Evolutionary conservation across 2,797 vertebrate genomes (phyloP).

Genomic region (Remorina albescens): DNA sequence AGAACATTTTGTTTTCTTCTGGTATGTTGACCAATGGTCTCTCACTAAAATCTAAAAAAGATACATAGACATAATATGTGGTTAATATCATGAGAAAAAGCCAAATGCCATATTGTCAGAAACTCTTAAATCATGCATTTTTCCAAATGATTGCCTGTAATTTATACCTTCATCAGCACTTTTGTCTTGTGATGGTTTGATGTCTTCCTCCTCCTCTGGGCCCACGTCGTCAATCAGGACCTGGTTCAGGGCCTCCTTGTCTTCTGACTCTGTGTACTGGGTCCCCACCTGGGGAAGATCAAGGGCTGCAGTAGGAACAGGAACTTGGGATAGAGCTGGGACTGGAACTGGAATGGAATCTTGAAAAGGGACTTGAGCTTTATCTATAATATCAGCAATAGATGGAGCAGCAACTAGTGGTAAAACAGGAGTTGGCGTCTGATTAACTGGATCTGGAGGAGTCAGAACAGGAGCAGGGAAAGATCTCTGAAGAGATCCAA

Average conservation of each 20-base stretch:
- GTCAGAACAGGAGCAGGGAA: constrained; percentile 22
- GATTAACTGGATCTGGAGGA: constrained; percentile 14
- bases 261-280: constrained; percentile 39
- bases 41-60: constrained; percentile 79
- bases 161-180: constrained; percentile 68
- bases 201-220: constrained; percentile 64
- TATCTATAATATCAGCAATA: constrained; percentile 5
- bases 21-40: constrained; percentile 44
- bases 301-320: constrained; percentile 20
- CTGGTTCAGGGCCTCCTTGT: constrained; percentile 44
- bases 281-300: constrained; percentile 49
- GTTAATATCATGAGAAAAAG: constrained; percentile 1
- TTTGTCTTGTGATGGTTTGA: constrained; percentile 47
- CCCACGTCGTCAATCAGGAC: constrained; percentile 82
- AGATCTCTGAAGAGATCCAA: constrained; percentile 32
- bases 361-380: constrained; percentile 4
- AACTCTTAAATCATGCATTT: neutral
- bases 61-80: neutral
- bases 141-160: neutral
- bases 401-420: constrained; percentile 12
- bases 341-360: neutral
- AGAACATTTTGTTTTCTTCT: constrained; percentile 70
- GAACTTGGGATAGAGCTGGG: constrained; percentile 15
- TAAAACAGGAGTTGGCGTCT: constrained; percentile 15
- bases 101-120: neutral